Evolutionary conservation across 1,140 invertebrate genomes (phyloP), one percentile per base, ranked within the genome.

Genomic region (Sinonovacula constricta): DNA sequence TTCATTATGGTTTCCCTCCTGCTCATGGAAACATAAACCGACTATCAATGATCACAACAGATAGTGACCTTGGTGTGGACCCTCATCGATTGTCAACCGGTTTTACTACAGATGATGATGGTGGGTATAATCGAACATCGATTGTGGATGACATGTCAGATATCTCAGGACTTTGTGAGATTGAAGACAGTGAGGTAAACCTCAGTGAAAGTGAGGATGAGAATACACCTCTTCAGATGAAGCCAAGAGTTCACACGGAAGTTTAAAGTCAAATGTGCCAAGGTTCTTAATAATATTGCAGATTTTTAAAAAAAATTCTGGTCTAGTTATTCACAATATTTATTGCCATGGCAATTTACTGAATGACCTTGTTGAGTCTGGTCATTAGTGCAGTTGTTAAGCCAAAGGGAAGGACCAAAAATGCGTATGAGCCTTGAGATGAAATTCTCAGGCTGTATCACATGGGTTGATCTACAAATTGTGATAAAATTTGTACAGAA

Each of bases 141-240:
- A 45, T 79, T n/a, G 80, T 80, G 7, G 90, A 88, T 10, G 91
- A 90, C 15, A 88, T 95, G 87, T 97, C 96, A 91, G 95, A 97
- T 90, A 92, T 97, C 63, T 97, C 96, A 26, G 92, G 88, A 51
- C 70, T 97, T 34, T 97, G 96, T 92, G 96, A 97, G 92, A 97
- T 97, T 87, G 96, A 97, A 91, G 96, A 97, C 91, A 90, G 88
- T 78, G 89, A 91, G 69, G 78, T 86, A 12, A 90, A 90, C 65
- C 60, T 81, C 7, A 87, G 77, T 84, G 86, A 88, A 65, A 80
- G 86, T 33, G 88, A 82, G n/a, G 79, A 83, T 69, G 81, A 79
- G 34, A 77, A 65, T 39, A 79, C 72, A 63, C 78, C 78, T 30
- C 45, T 78, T 22, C 63, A 72, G 51, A 59, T 60, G 57, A 22